These are phyloP conservation scores for Illadopsis cleaveri DNA, from an alignment of 2,113 vertebrate species.

Conservation along the genomic window DNA sequence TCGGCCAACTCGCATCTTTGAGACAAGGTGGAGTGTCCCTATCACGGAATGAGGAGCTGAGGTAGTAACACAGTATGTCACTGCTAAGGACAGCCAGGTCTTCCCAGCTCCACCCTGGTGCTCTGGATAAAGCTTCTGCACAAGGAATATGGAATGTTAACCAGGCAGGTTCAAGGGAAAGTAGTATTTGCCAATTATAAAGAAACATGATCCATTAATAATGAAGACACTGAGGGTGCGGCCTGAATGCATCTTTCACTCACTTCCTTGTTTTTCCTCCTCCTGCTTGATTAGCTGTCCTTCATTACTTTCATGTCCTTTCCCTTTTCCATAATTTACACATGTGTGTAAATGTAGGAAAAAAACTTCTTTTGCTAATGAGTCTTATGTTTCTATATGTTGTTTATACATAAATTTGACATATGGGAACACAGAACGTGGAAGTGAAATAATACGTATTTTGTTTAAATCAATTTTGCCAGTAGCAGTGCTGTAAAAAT, in stretches of 20 bases:
- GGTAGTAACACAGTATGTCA: accelerated
- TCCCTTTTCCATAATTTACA: not conserved
- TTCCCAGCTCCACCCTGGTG: not conserved
- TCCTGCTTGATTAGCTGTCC: not conserved
- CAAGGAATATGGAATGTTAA: not conserved
- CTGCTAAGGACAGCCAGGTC: not conserved
- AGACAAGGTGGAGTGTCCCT: not conserved
- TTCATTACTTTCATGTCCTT: not conserved
- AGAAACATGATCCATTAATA: not conserved
- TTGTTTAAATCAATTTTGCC: not conserved
- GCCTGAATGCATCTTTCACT: not conserved
- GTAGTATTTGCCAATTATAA: not conserved
- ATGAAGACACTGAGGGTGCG: not conserved
- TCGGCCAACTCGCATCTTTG: accelerated
- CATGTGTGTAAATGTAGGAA: not conserved
- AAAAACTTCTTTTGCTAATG: not conserved
- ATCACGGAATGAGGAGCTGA: accelerated
- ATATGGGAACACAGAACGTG: not conserved
- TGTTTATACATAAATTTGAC: not conserved
- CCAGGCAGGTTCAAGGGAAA: not conserved
- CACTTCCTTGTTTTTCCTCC: not conserved
- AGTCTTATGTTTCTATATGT: not conserved
- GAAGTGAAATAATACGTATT: not conserved
- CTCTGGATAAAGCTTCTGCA: not conserved
- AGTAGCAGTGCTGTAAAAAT: not conserved